These are phyloP conservation scores for Drosophila arawakana DNA, from an alignment of 1,140 invertebrate genomes.

Conservation along the genomic window DNA sequence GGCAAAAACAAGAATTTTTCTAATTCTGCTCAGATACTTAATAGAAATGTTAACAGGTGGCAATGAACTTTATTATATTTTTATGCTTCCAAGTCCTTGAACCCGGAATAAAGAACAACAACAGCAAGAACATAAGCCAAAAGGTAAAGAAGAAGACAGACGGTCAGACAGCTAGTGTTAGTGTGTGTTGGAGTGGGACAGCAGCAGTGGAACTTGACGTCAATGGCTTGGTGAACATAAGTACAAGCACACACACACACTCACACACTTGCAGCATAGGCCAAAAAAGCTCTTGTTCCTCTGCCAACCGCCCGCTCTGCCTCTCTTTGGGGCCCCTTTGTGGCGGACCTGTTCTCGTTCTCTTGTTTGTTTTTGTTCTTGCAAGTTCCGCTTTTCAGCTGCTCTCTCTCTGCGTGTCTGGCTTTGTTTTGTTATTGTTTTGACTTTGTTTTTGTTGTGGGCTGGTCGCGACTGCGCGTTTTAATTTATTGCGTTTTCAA, in stretches of 20 bases:
- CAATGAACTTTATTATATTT: conserved; percentile 80
- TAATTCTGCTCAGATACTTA: conserved; percentile 42
- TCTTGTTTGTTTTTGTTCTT: conserved; percentile 13
- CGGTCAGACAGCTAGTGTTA: not conserved
- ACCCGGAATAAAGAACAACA: conserved; percentile 56
- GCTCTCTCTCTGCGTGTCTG: conserved; percentile 10
- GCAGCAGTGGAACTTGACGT: conserved; percentile 72
- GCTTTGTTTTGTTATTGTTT: conserved; percentile 24
- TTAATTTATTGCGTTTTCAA: conserved; percentile 69
- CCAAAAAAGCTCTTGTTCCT: conserved; percentile 42
- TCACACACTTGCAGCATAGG: conserved; percentile 30
- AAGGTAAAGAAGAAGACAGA: conserved; percentile 9
- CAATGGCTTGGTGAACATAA: conserved; percentile 49
- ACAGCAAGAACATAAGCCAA: not conserved
- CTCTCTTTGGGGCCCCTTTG: conserved; percentile 32
- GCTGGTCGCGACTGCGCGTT: conserved; percentile 51
- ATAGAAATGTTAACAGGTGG: conserved; percentile 75
- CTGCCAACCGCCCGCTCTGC: conserved; percentile 13
- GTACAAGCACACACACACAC: conserved; percentile 21
- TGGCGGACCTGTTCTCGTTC: conserved; percentile 33
- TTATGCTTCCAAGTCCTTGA: conserved; percentile 73
- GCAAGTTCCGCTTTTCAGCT: conserved; percentile 52
- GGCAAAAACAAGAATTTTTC: conserved; percentile 39
- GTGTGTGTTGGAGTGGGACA: conserved; percentile 21
- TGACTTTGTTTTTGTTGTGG: conserved; percentile 19